phyloP scores from a whole-genome alignment of 2,888 invertebrate species.

The Stenichneumon culpator region DNA sequence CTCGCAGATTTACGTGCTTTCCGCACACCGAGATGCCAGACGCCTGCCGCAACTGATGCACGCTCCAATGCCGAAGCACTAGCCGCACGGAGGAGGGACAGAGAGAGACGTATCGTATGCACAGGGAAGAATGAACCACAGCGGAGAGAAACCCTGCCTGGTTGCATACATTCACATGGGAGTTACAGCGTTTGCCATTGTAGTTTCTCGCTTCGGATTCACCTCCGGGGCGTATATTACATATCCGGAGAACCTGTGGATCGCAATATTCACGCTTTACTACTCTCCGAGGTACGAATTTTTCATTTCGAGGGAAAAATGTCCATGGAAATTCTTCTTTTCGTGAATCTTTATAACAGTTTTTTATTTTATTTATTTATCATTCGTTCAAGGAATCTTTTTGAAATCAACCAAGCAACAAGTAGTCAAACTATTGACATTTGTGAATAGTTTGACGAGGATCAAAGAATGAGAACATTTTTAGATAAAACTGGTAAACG shows the following conservation, averaged over 20 bases:
- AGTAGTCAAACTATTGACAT: no score
- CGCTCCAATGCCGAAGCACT: neutral
- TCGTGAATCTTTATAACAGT: slow-evolving; percentile 39
- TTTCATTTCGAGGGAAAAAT: slow-evolving; percentile 56
- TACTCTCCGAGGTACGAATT: slow-evolving; percentile 49
- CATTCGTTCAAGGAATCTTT: no score
- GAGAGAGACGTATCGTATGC: slow-evolving; percentile 15
- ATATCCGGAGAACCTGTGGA: slow-evolving; percentile 67
- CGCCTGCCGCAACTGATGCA: slow-evolving; percentile 28
- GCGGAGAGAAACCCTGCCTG: slow-evolving; percentile 2
- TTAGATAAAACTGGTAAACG: no score
- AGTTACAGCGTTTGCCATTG: slow-evolving; percentile 57
- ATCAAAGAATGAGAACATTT: no score
- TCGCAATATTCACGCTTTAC: slow-evolving; percentile 60
- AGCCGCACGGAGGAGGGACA: slow-evolving; percentile 1
- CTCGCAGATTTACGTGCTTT: slow-evolving; percentile 62
- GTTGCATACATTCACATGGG: slow-evolving; percentile 34
- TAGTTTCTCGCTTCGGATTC: slow-evolving; percentile 55
- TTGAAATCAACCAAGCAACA: neutral
- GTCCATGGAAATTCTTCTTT: slow-evolving; percentile 48
- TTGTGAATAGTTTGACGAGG: no score
- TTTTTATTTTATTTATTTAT: no score
- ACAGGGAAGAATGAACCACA: slow-evolving; percentile 24
- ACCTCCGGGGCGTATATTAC: slow-evolving; percentile 55
- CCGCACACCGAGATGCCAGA: slow-evolving; percentile 9